Evolutionary conservation across 1,140 invertebrate genomes (phyloP).

Genomic region (Pogonomyrmex californicus): DNA sequence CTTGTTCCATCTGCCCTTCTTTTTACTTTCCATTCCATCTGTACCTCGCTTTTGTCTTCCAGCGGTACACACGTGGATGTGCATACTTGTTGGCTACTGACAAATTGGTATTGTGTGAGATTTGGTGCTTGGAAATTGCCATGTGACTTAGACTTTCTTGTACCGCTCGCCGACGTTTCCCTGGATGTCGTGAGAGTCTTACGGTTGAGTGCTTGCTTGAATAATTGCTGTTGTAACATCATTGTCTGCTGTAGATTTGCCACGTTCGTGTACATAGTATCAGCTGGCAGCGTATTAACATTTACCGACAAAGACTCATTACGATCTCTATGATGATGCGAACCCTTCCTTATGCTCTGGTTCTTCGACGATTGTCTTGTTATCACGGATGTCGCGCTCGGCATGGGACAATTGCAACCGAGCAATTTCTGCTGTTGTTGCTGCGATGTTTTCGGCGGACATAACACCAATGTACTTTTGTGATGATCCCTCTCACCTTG

Average conservation of each 20-base stretch:
- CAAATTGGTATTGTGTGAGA: conserved; percentile 89
- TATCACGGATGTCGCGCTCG: conserved; percentile 70
- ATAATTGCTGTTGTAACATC: conserved; percentile 91
- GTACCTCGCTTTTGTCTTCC: conserved; percentile 84
- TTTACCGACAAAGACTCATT: conserved; percentile 42
- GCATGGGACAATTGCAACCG: conserved; percentile 80
- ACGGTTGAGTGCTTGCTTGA: conserved; percentile 88
- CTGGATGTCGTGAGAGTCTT: conserved; percentile 80
- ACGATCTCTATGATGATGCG: conserved; percentile 77
- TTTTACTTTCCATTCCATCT: conserved; percentile 94
- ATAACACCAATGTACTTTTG: conserved; percentile 86
- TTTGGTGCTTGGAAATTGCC: conserved; percentile 87
- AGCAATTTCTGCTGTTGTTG: conserved; percentile 56
- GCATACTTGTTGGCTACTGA: conserved; percentile 88
- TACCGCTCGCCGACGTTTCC: conserved; percentile 73
- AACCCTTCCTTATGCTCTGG: conserved; percentile 75
- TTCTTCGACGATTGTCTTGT: conserved; percentile 75
- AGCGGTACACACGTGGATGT: conserved; percentile 78
- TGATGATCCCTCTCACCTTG: conserved; percentile 84
- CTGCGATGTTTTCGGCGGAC: conserved; percentile 77
- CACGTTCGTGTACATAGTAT: conserved; percentile 92
- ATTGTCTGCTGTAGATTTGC: conserved; percentile 92
- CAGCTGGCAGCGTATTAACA: conserved; percentile 80
- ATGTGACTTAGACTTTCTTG: conserved; percentile 80
- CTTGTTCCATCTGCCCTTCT: conserved; percentile 92